Percentiles rank a stretch among this genome's conserved stretches.
Evolutionary conservation across 1,140 invertebrate genomes (phyloP).

Genomic region (Lucilia sericata): DNA sequence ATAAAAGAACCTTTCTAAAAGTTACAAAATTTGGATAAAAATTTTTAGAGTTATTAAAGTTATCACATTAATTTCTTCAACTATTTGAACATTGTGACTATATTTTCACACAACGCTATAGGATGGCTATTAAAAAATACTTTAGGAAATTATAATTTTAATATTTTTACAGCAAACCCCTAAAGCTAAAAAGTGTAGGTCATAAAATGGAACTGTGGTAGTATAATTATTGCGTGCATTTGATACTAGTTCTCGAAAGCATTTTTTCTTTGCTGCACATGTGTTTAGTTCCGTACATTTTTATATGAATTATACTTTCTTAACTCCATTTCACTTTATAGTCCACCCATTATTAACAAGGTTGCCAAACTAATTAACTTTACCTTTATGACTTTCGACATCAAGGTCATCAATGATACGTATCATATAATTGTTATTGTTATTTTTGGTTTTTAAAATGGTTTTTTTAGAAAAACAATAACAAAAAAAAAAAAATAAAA

Average conservation of each 20-base stretch:
- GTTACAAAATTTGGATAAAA: too few relatives aligned
- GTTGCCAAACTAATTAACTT: slow-evolving; percentile 32
- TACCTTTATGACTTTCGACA: slow-evolving; percentile 33
- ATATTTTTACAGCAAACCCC: too few relatives aligned
- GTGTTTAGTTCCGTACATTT: not conserved
- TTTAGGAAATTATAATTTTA: too few relatives aligned
- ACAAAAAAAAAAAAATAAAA: slow-evolving; percentile 5
- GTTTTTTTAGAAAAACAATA: slow-evolving; percentile 13
- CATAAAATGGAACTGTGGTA: too few relatives aligned
- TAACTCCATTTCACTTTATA: not conserved
- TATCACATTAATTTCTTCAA: too few relatives aligned
- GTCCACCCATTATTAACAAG: not conserved
- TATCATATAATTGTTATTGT: not conserved
- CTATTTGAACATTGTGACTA: too few relatives aligned
- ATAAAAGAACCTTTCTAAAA: too few relatives aligned
- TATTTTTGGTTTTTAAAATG: slow-evolving; percentile 9
- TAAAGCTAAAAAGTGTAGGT: too few relatives aligned
- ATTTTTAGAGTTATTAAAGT: too few relatives aligned
- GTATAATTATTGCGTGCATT: not conserved
- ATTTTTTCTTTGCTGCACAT: not conserved
- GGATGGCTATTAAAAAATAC: too few relatives aligned
- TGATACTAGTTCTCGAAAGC: not conserved
- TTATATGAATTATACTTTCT: not conserved
- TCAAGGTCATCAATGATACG: slow-evolving; percentile 37
- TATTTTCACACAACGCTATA: too few relatives aligned